Base-by-base conservation (phyloP, 35 echinoderm and acorn worm species). In the Apostichopus japonicus region DNA sequence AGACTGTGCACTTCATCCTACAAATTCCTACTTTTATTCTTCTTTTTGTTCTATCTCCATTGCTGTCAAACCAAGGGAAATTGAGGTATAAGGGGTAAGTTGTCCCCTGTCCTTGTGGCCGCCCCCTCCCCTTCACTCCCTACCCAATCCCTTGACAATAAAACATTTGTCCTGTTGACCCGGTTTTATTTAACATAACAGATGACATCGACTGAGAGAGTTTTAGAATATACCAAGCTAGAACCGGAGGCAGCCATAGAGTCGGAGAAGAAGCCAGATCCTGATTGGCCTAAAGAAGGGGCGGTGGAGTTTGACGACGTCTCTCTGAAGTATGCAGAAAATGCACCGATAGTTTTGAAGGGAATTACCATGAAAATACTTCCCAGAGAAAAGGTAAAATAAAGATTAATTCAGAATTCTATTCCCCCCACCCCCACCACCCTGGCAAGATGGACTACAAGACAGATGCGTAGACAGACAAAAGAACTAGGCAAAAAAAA, bases 131-230 rank as follows among this genome's bases (percentile, higher is more conserved):
- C 33, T 33, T 33, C 27, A 33, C 27, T 4, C 33, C 33, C 33
- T 44, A 44, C 33, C 33, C 33, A 44, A 44, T 44, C 33, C 33
- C 33, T 44, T 44, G 33, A 44, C 33, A 44, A 44, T 44, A 44
- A 44, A 44, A 44, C 33, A 4, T 44, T 44, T 44, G 33, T 44
- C 33, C 33, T 3, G 0, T 44, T 44, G 33, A 44, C 33, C 27
- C 33, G 57, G 6, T 75, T 75, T 75, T 75, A 23, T 75, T 75
- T 21, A 67, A 11, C 71, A 75, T n/a, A 51, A 76, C 58, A 99
- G 97, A 99, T 99, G 97, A 99, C 97, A 8, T 96, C 97, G 33
- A 94, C 93, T 19, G 97, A 99, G 78, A 90, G 97, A 77, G 97
- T 99, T 1, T 13, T 96, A n/a, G 87, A 96, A 22, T 99, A 99